phyloP scores from a whole-genome alignment of 2,113 vertebrate genomes.

The Sitta europaea region DNA sequence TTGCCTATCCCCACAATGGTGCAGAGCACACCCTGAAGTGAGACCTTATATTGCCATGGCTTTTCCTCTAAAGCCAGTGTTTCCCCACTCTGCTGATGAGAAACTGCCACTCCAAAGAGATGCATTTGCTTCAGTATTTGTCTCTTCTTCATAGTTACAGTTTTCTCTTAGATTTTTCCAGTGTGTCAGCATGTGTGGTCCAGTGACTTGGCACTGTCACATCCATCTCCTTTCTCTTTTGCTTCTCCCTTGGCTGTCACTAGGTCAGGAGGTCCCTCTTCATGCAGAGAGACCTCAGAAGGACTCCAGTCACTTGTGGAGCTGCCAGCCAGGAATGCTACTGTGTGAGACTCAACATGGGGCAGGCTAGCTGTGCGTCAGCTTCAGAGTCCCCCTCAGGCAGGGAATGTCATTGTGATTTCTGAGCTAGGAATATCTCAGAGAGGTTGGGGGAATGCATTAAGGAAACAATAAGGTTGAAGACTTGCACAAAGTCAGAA shows the following conservation, averaged over 20 bases:
- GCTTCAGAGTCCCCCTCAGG: neutral
- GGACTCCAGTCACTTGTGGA: neutral
- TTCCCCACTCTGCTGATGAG: neutral
- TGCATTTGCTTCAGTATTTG: neutral
- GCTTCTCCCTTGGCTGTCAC: neutral
- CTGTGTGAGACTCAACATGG: neutral
- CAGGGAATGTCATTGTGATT: neutral
- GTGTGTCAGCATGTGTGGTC: neutral
- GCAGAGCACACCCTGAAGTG: neutral
- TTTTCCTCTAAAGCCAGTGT: neutral
- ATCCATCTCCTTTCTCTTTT: neutral
- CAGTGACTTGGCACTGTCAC: neutral
- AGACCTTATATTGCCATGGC: neutral
- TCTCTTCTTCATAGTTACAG: neutral
- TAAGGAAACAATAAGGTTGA: neutral
- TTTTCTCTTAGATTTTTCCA: neutral
- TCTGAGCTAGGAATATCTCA: neutral
- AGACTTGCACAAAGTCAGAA: neutral
- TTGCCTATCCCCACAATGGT: neutral
- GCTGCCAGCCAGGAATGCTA: neutral
- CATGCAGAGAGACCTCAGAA: neutral
- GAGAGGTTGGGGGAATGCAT: neutral
- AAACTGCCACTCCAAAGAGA: neutral
- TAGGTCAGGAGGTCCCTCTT: neutral
- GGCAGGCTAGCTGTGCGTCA: neutral